These are phyloP conservation scores for Coelopa pilipes DNA, from an alignment of 2,888 invertebrate genomes.

Conservation along the genomic window DNA sequence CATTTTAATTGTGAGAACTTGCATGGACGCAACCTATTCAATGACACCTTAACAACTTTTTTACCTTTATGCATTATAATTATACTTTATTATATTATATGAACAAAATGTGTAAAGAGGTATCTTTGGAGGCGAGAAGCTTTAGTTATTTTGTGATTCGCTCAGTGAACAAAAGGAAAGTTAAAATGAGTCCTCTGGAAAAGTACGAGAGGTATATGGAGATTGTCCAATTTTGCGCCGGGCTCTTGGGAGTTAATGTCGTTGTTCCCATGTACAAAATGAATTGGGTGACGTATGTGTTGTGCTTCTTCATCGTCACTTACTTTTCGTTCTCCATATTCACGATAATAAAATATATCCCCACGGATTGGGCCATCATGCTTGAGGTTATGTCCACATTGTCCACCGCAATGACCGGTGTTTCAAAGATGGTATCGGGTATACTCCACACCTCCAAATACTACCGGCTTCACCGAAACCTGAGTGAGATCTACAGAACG, in stretches of 20 bases:
- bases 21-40: no score
- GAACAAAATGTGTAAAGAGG: no score
- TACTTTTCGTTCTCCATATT: slow-evolving; percentile 38
- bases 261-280: slow-evolving; percentile 30
- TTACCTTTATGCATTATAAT: no score
- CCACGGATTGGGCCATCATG: slow-evolving; percentile 22
- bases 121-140: no score
- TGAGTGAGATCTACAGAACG: slow-evolving; percentile 22
- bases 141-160: no score
- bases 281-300: slow-evolving; percentile 32
- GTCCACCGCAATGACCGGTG: slow-evolving; percentile 38
- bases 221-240: slow-evolving; percentile 15
- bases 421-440: slow-evolving; percentile 23
- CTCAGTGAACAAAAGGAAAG: no score
- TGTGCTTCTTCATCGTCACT: slow-evolving; percentile 24
- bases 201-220: slow-evolving; percentile 23
- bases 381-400: slow-evolving; percentile 41
- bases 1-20: no score
- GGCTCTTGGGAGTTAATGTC: slow-evolving; percentile 38
- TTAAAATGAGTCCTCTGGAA: neutral
- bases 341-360: slow-evolving; percentile 33
- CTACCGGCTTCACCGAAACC: neutral
- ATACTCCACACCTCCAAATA: neutral
- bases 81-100: no score
- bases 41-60: no score